Evolutionary conservation across 2,797 vertebrate genomes (phyloP).

Genomic region (Hirundo rustica): DNA sequence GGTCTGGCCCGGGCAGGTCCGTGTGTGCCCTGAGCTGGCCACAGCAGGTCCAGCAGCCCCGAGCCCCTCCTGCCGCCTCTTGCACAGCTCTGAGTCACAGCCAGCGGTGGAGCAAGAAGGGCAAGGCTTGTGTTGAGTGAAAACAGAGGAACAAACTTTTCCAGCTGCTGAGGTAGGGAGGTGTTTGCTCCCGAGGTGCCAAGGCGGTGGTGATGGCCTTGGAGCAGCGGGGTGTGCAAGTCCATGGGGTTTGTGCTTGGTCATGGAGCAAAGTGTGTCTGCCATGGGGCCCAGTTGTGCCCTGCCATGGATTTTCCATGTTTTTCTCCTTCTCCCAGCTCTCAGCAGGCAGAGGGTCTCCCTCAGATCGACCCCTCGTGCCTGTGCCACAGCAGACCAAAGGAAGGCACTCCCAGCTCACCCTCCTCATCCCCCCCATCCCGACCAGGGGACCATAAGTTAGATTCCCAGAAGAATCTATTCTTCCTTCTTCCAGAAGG

Average conservation of each 20-base stretch:
- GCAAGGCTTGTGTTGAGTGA: not conserved
- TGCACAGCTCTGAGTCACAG: slow-evolving; percentile 7
- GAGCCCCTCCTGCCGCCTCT: not conserved
- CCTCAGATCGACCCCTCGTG: fast-evolving
- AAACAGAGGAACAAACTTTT: not conserved
- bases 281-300: fast-evolving
- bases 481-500: not conserved
- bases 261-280: not conserved
- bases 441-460: fast-evolving
- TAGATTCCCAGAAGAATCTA: not conserved
- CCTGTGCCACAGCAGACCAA: fast-evolving
- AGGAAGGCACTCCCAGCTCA: not conserved
- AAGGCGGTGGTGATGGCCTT: not conserved
- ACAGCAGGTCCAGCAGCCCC: not conserved
- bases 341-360: not conserved
- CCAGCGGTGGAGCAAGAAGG: not conserved
- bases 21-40: not conserved
- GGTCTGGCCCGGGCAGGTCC: not conserved
- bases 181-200: not conserved
- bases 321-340: not conserved
- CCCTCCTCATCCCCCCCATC: not conserved
- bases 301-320: not conserved
- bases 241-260: not conserved
- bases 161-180: not conserved
- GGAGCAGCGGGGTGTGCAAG: fast-evolving